These are phyloP conservation scores for Crioceris asparagi DNA, from an alignment of 2,888 invertebrate species.

Conservation along the genomic window DNA sequence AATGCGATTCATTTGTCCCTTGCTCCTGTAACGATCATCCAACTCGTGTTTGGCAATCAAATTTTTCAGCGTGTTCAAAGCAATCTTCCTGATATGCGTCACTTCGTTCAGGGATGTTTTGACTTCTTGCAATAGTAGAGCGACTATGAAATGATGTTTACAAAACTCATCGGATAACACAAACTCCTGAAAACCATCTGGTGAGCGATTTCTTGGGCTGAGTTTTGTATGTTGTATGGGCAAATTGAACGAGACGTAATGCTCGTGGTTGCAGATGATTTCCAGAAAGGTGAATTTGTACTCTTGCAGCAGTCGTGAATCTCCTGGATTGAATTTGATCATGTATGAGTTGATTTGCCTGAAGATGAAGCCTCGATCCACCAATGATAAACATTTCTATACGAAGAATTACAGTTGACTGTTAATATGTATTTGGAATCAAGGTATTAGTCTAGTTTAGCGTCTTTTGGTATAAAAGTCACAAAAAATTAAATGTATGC, in stretches of 20 bases:
- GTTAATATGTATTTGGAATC: no score
- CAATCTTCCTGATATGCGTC: constrained; percentile 68
- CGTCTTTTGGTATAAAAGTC: no score
- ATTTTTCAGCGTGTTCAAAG: constrained; percentile 71
- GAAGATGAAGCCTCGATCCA: constrained; percentile 92
- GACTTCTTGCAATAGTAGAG: constrained; percentile 78
- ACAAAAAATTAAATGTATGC: no score
- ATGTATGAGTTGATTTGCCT: constrained; percentile 77
- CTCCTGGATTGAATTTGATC: constrained; percentile 74
- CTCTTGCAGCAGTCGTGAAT: constrained; percentile 69
- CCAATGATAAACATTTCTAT: constrained; percentile 76
- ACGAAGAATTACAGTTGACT: no score
- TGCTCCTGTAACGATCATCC: constrained; percentile 56
- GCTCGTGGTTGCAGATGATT: constrained; percentile 87
- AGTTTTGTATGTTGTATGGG: constrained; percentile 63
- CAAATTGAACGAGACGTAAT: constrained; percentile 86
- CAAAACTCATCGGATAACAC: constrained; percentile 75
- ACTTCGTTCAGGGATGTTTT: constrained; percentile 78
- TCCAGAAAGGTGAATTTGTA: constrained; percentile 88
- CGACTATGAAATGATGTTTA: constrained; percentile 83
- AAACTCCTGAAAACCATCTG: constrained; percentile 43
- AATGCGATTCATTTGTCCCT: constrained; percentile 69
- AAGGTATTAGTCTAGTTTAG: no score
- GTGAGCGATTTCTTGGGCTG: constrained; percentile 44
- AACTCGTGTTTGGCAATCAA: constrained; percentile 88